Evolutionary conservation across 1,140 invertebrate genomes (phyloP).

Genomic region (Apis florea): DNA sequence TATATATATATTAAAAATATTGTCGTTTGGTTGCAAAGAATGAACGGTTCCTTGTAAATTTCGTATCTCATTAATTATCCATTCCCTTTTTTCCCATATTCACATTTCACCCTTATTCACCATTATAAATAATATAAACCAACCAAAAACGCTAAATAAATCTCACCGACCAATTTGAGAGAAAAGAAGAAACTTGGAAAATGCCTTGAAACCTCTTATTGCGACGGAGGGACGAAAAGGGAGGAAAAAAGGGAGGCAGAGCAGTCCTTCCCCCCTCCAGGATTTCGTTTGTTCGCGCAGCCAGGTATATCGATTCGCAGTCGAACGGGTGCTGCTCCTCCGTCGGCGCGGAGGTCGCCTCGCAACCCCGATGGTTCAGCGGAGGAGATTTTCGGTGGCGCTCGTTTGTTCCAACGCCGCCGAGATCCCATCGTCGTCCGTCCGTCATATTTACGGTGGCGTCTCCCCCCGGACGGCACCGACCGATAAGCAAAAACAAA

Average conservation of each 20-base stretch:
- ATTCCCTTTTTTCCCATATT: no score
- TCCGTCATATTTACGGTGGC: slow-evolving; percentile 71
- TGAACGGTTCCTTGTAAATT: no score
- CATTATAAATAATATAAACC: no score
- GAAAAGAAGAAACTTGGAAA: not conserved
- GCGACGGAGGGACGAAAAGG: not conserved
- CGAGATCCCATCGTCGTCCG: slow-evolving; percentile 64
- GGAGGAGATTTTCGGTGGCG: slow-evolving; percentile 48
- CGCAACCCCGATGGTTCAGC: slow-evolving; percentile 56
- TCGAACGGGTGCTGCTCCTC: slow-evolving; percentile 49
- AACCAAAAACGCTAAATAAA: no score
- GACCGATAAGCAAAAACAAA: slow-evolving; percentile 75
- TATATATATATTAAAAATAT: no score
- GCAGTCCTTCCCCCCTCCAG: slow-evolving; percentile 30
- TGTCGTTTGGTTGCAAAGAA: no score
- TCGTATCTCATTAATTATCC: no score
- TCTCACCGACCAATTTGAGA: no score
- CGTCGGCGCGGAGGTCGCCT: slow-evolving; percentile 37
- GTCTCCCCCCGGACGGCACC: slow-evolving; percentile 15
- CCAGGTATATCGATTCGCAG: slow-evolving; percentile 61
- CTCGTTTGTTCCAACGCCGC: slow-evolving; percentile 62
- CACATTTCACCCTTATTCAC: no score
- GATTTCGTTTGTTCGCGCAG: slow-evolving; percentile 51
- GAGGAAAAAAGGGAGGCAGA: no score
- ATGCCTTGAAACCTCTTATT: no score